Base-by-base conservation (phyloP, 2,797 vertebrate species). In the Naso thynnoides region DNA sequence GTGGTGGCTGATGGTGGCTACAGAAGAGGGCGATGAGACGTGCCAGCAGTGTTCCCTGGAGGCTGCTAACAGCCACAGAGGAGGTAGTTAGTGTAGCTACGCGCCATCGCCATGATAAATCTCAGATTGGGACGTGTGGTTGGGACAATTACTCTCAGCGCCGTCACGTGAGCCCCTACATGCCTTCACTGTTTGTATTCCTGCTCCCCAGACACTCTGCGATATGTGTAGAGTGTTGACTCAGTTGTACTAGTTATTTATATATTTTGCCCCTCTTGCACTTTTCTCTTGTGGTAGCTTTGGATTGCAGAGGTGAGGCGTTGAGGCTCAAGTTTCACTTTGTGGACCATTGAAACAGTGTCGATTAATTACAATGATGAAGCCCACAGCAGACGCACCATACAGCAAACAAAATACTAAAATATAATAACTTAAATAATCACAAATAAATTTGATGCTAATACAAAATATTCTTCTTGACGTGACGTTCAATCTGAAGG, bases 211-310 rank as follows among this genome's bases (percentile, higher is more conserved):
- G 74, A 79, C 76, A 60, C 76, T 29, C 39, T 1, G 0, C 38
- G 8, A 53, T 83, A 26, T 74, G 79, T 73, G 70, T 69, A 52
- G 77, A 88, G 61, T 73, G 81, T 91, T 78, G 84, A 89, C 87
- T 91, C 87, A 90, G 81, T 89, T 65, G 65, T 82, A 68, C 70
- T 36, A 11, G 75, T 81, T 91, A 92, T 92, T 91, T 91, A 76
- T 90, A 91, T 81, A 73, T 86, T 76, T 86, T 81, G 89, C 86
- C 64, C 65, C 50, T 63, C 72, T 84, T 87, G 88, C 85, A 83
- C 79, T 83, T 88, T 86, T 71, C 56, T 79, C 58, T 55, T 14
- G 53, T 70, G 79, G 60, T 56, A 21, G 52, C 54, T 33, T 71
- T 52, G 62, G 56, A 58, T 66, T 41, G 80, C 70, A 48, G 36